Evolutionary conservation across 2,888 invertebrate species (phyloP), one percentile per base, ranked within the genome.

Genomic region (Cactoblastis cactorum): DNA sequence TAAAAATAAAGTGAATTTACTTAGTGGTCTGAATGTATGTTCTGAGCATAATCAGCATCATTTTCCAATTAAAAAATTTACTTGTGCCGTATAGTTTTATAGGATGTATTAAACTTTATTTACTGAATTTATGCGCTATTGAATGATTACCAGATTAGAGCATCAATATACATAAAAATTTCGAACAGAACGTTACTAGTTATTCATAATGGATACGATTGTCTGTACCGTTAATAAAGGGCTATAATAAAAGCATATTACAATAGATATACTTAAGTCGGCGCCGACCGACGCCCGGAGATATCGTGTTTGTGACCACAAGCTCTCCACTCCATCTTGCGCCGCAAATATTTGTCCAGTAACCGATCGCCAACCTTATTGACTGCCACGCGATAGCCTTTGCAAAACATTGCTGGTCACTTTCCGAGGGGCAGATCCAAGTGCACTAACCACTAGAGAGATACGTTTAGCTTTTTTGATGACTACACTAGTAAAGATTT

Each of bases 271-370:
- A n/a, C n/a, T n/a, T n/a, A 34, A 59, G 53, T 54, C 53, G 58
- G 56, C 59, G 61, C 59, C 60, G 54, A 53, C 51, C 57, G 62
- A 57, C 59, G 62, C 55, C 61, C 3, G 54, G 51, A 51, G 71
- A 74, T 80, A 77, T 76, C 71, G 71, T 77, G 69, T 80, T 78
- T 73, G 71, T 68, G 62, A 69, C 77, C 78, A 72, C 63, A 61
- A 61, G 54, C 63, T 67, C 61, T 63, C 64, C 58, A 61, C 70
- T 74, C 71, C 58, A 72, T 78, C 74, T 75, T 68, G 71, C 66
- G 68, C 61, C 62, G 71, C 77, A 80, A 84, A 84, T 82, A 84
- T 85, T 84, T 80, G 79, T 63, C 57, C 63, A 74, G 79, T 69
- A 77, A 78, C 77, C 74, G 77, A 82, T 79, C 76, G 58, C 63